Evolutionary conservation across 1,140 invertebrate species (phyloP).

Genomic region (Teleogryllus occipitalis): DNA sequence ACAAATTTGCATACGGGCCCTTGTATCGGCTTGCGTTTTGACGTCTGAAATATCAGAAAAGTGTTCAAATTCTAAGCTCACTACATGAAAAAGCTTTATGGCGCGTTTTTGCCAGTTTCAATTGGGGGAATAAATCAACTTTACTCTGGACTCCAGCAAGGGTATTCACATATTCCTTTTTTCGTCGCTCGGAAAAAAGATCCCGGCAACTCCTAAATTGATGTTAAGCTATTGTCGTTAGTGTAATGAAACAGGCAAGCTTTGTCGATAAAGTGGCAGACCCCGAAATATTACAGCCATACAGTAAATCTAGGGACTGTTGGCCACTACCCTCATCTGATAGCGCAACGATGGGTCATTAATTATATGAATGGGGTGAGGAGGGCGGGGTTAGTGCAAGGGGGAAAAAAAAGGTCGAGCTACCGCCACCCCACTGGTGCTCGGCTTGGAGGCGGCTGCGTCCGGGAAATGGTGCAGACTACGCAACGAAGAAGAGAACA

Average conservation of each 20-base stretch:
- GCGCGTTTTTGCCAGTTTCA: neutral
- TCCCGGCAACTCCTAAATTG: neutral
- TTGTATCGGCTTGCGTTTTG: neutral
- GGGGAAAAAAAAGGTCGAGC: neutral
- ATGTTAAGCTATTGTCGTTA: slow-evolving; percentile 5
- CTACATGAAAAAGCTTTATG: neutral
- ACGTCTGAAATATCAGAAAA: neutral
- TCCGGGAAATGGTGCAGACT: no score
- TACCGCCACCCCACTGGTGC: neutral
- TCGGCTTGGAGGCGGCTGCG: no score
- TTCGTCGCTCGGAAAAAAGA: neutral
- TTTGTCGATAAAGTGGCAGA: slow-evolving; percentile 4
- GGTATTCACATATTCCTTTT: neutral
- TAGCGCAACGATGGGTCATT: neutral
- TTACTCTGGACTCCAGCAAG: neutral
- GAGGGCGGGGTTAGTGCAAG: neutral
- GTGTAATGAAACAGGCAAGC: slow-evolving; percentile 3
- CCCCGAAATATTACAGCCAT: neutral
- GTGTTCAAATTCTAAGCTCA: neutral
- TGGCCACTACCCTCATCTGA: neutral
- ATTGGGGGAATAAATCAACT: neutral
- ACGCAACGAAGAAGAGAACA: no score
- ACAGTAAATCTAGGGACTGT: neutral
- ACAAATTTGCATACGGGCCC: no score
- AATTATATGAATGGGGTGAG: neutral